Conservation (phyloP, 2,888 invertebrate species). For the Cacoxenus indagator region DNA sequence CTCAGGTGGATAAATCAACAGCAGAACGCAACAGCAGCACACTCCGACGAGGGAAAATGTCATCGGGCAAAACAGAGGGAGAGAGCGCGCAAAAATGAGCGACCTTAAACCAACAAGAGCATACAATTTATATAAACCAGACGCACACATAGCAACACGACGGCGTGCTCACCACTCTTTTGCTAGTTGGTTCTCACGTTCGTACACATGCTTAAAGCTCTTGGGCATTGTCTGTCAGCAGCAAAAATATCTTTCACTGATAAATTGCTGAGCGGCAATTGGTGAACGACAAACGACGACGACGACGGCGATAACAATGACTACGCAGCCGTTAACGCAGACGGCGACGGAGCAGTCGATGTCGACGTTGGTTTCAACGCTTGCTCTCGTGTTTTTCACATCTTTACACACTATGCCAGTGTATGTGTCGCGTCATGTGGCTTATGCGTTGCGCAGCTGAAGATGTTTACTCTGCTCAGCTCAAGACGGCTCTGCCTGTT, state of each 20-base stretch:
- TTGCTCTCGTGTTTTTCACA: neutral
- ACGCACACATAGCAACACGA: slow-evolving; percentile 1
- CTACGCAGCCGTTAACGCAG: slow-evolving; percentile 13
- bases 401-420: neutral
- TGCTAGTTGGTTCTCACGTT: neutral
- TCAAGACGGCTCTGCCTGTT: neutral
- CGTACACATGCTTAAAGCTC: neutral
- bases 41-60: no score
- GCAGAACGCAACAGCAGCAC: neutral
- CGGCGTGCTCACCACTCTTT: neutral
- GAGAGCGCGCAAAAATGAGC: neutral
- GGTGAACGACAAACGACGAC: slow-evolving; percentile 34
- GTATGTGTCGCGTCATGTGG: slow-evolving; percentile 12
- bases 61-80: neutral
- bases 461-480: neutral
- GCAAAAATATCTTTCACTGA: slow-evolving; percentile 43
- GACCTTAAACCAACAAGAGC: no score
- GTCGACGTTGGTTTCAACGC: slow-evolving; percentile 20
- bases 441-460: slow-evolving; percentile 21
- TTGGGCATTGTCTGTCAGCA: neutral
- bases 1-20: slow-evolving; percentile 51
- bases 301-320: neutral
- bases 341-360: slow-evolving; percentile 17
- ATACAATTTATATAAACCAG: neutral
- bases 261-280: slow-evolving; percentile 62